Base-by-base conservation (phyloP, 2,888 invertebrate species). In the Melipona bicolor region DNA sequence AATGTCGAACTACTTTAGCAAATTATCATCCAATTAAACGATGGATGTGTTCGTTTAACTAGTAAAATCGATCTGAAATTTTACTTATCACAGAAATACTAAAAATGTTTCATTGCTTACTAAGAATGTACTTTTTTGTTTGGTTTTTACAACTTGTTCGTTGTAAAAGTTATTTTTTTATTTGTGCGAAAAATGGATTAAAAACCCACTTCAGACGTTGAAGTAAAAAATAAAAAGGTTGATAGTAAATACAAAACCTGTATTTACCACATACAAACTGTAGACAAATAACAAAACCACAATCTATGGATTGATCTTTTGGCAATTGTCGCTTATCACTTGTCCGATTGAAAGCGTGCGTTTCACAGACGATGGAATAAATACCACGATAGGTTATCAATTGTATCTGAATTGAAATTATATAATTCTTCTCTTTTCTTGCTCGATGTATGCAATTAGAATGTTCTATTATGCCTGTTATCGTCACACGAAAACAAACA, bases 391-490 rank as follows among this genome's bases (percentile, higher is more conserved):
- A 62, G 17, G 21, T 43, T 27, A 49, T 62, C 27, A 36, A 27
- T 49, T 19, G 43, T 78, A 15, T 11, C n/a, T 13, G 24, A 65
- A 24, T 65, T 65, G 13, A 65, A 49, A 59, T 74, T 65, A 54
- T 24, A 50, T 74, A 56, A 50, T 50, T 74, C 61, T 4, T 5
- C 15, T 21, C 19, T 9, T n/a, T 56, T 13, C 11, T 19, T 4
- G 17, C 0, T 17, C 4, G 24, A 17, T 17, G 9, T 50, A 6
- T 4, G 15, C 36, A 36, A 11, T 15, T 11, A 4, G 21, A 52
- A 73, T 27, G 64, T 49, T n/a, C 24, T 64, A 32, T 6, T 5
- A 2, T n/a, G 27, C 21, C 17, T 24, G 9, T 11, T 52, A n/a
- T 2, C 2, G 9, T 19, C 27, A 50, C 15, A 0, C 21, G 4